Base-by-base conservation (phyloP, 2,888 invertebrate genomes). In the Eupithecia abbreviata region DNA sequence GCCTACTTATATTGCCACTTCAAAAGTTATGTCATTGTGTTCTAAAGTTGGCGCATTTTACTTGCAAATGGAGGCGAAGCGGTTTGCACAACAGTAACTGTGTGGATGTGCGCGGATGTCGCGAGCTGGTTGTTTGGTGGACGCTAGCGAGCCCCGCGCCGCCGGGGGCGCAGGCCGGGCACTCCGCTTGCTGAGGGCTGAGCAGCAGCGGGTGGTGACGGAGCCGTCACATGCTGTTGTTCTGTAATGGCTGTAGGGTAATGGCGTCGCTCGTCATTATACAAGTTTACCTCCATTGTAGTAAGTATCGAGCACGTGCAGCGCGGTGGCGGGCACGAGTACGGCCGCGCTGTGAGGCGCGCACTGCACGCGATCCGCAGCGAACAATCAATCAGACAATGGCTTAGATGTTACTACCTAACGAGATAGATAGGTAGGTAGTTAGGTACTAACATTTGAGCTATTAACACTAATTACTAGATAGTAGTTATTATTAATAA, bases 381-480 rank as follows among this genome's bases (percentile, higher is more conserved):
- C 58, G 51, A 51, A n/a, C 58, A n/a, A n/a, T 55, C 55, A 51
- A 51, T n/a, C 55, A 55, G n/a, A 55, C 55, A 58, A 58, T 58
- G 58, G 58, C 58, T n/a, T n/a, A 18, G 18, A 9, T 55, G 6
- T n/a, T 15, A n/a, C 4, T 18, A 10, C 0, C 9, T 18, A n/a
- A 3, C n/a, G 9, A 58, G 58, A 7, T 58, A 58, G 3, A 30
- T 30, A 30, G 30, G 30, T 30, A 30, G 30, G 30, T 30, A 30
- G 30, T 30, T 30, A 30, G 30, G 30, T 30, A 30, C 30, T 30
- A 30, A 30, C 30, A 30, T 30, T 30, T 30, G 1, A 30, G 30
- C 30, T 30, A 30, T 30, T 30, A 30, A 30, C 30, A 30, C 0
- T 30, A 30, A 30, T 30, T 30, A 30, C 30, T 30, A 30, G 30